These are phyloP conservation scores for Malacosoma neustria DNA, from an alignment of 2,888 invertebrate genomes.

Conservation along the genomic window DNA sequence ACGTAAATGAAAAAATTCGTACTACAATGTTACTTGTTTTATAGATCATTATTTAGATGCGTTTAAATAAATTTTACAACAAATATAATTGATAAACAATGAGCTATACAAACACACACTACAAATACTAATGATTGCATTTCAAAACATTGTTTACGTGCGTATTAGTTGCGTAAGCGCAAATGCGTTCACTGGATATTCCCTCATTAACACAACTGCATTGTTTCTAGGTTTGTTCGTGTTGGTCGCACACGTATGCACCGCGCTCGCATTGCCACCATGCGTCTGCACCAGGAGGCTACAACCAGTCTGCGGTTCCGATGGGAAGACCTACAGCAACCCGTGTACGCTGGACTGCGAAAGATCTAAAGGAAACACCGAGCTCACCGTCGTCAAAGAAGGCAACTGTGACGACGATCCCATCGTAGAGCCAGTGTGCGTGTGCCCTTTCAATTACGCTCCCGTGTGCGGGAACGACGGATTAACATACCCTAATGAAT, in stretches of 20 bases:
- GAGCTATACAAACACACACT: no score
- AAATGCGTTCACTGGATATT: neutral
- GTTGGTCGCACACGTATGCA: slow-evolving; percentile 5
- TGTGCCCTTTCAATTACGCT: slow-evolving; percentile 19
- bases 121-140: neutral
- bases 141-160: neutral
- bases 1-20: no score
- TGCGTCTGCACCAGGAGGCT: slow-evolving; percentile 12
- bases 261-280: slow-evolving; percentile 5
- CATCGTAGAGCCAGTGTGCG: slow-evolving; percentile 8
- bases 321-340: slow-evolving; percentile 80
- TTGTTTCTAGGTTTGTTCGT: slow-evolving; percentile 4
- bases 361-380: neutral
- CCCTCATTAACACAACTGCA: slow-evolving; percentile 2
- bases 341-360: slow-evolving; percentile 16
- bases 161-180: neutral
- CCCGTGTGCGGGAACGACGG: slow-evolving; percentile 34
- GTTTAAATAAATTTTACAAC: no score
- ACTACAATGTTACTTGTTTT: no score
- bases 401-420: slow-evolving; percentile 8
- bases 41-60: no score
- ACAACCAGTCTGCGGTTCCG: slow-evolving; percentile 25
- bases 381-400: slow-evolving; percentile 1
- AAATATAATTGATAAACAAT: no score
- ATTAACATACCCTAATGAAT: slow-evolving; percentile 28